A percentile compares a stretch with the other conserved stretches of the same genome.
Evolutionary conservation across 1,140 invertebrate species (phyloP).

Genomic region (Chrysomallon squamiferum): DNA sequence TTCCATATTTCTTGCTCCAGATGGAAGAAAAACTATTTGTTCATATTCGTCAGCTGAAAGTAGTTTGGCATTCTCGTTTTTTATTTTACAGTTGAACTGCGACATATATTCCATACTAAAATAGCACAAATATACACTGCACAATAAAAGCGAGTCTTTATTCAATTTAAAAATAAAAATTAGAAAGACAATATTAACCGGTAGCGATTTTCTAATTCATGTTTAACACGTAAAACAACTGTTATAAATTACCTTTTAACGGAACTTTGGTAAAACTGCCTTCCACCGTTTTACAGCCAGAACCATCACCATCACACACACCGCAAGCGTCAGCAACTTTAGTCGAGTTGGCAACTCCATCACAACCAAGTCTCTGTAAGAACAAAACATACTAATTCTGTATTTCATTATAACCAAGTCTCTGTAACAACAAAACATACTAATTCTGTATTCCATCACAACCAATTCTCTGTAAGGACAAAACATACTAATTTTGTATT

Average conservation of each 20-base stretch:
- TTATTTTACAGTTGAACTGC: neutral
- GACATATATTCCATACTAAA: neutral
- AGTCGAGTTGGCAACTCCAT: constrained; percentile 88
- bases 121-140: neutral
- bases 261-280: constrained; percentile 80
- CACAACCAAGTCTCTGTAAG: constrained; percentile 86
- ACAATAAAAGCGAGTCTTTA: neutral
- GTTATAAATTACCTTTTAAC: constrained; percentile 77
- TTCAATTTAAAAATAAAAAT: no score
- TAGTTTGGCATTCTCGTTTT: no score
- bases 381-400: no score
- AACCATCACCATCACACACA: constrained; percentile 88
- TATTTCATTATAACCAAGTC: no score
- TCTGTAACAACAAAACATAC: neutral
- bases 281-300: constrained; percentile 81
- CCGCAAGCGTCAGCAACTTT: constrained; percentile 81
- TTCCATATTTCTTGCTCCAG: constrained; percentile 84
- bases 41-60: constrained; percentile 72
- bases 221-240: no score
- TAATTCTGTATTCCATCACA: neutral
- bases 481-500: no score
- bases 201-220: no score
- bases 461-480: neutral
- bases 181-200: no score
- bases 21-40: constrained; percentile 81